These are phyloP conservation scores for Nephotettix cincticeps DNA, from an alignment of 1,140 invertebrate species.

Conservation along the genomic window DNA sequence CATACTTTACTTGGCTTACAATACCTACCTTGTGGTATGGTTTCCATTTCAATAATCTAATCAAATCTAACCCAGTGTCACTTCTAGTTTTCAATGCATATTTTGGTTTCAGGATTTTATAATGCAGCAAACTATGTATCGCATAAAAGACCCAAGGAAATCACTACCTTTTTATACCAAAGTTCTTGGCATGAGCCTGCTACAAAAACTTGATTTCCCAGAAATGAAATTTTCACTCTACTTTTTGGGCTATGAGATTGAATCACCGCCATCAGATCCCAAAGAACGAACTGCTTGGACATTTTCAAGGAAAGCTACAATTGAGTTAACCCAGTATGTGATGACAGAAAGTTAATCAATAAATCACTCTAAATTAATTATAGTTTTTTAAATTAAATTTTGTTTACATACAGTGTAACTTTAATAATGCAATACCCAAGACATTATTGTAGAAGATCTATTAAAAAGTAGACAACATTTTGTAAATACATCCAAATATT, in stretches of 20 bases:
- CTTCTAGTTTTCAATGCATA: too few species aligned
- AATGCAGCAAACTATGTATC: slow-evolving; percentile 95
- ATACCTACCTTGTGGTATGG: too few species aligned
- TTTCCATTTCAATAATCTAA: too few species aligned
- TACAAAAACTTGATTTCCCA: slow-evolving; percentile 87
- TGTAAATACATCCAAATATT: not conserved
- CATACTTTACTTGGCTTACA: too few species aligned
- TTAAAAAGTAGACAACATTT: not conserved
- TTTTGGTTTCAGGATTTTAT: slow-evolving; percentile 71
- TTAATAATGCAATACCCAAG: not conserved
- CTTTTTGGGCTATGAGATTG: slow-evolving; percentile 88
- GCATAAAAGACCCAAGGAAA: slow-evolving; percentile 87
- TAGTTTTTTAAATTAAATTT: not conserved
- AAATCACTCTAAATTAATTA: not conserved
- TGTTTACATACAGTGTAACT: not conserved
- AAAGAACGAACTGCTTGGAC: slow-evolving; percentile 72
- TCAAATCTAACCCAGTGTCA: too few species aligned
- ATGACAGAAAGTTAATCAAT: too few species aligned
- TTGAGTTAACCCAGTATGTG: slow-evolving; percentile 90
- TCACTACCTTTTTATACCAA: slow-evolving; percentile 89
- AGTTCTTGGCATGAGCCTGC: slow-evolving; percentile 85
- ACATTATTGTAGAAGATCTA: not conserved
- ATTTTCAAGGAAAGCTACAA: slow-evolving; percentile 78
- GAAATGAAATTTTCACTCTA: slow-evolving; percentile 89
- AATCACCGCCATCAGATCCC: slow-evolving; percentile 70